A percentile compares a stretch with the other conserved stretches of the same genome.
phyloP scores from a whole-genome alignment of 2,113 vertebrate genomes.

The Brachyistius frenatus region DNA sequence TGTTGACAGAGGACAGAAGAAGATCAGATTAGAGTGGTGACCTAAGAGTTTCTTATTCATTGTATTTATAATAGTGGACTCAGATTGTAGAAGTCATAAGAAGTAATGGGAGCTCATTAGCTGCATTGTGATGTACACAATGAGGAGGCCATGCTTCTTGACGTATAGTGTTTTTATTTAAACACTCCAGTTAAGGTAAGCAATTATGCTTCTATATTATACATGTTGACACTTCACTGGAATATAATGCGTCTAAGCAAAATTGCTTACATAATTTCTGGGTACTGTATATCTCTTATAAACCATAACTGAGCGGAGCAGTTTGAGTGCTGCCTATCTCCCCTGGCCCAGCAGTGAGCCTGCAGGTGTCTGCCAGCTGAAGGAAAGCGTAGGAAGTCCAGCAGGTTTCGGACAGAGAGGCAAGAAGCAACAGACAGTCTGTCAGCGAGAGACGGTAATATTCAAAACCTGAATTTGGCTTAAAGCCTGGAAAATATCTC shows the following conservation, averaged over 20 bases:
- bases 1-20: constrained; percentile 35
- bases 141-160: too few species aligned
- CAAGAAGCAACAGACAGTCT: constrained; percentile 61
- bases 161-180: not conserved
- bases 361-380: constrained; percentile 65
- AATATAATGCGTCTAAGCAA: constrained; percentile 38
- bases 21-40: constrained; percentile 59
- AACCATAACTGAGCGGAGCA: constrained; percentile 22
- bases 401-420: constrained; percentile 56
- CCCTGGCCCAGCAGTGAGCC: constrained; percentile 49
- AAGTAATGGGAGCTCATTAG: constrained; percentile 34
- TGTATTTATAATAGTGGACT: constrained; percentile 31
- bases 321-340: constrained; percentile 44
- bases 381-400: constrained; percentile 70
- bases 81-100: constrained; percentile 20
- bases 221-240: constrained; percentile 32
- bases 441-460: constrained; percentile 27
- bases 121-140: not conserved
- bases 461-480: constrained; percentile 23
- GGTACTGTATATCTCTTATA: constrained; percentile 34
- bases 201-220: constrained; percentile 15
- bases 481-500: not conserved
- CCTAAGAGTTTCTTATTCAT: constrained; percentile 22
- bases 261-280: constrained; percentile 51
- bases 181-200: constrained; percentile 4